A percentile compares a stretch with the other conserved stretches of the same genome.
phyloP scores from a whole-genome alignment of 2,888 invertebrate genomes.

The Listrodromus nycthemerus region DNA sequence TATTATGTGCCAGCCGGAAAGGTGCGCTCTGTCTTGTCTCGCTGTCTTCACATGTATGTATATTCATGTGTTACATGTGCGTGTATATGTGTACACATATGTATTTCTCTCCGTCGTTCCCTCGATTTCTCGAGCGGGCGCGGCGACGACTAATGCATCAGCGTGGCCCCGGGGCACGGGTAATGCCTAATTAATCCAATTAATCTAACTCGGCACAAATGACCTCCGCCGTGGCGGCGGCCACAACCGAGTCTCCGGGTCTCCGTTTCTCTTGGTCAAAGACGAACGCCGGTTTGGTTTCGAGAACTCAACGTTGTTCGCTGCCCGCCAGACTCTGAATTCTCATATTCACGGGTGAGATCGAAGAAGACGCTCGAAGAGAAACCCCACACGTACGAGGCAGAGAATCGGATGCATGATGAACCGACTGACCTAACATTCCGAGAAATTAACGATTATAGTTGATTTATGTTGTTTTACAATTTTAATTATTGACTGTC shows the following conservation, averaged over 20 bases:
- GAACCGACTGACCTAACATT: conserved; percentile 83
- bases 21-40: conserved; percentile 32
- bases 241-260: conserved; percentile 58
- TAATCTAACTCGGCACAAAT: conserved; percentile 84
- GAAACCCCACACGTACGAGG: conserved; percentile 60
- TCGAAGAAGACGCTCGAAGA: conserved; percentile 70
- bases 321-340: conserved; percentile 48
- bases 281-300: conserved; percentile 66
- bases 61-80: conserved; percentile 9
- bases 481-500: conserved; percentile 84
- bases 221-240: conserved; percentile 78
- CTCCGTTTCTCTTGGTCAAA: conserved; percentile 62
- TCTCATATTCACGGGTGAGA: conserved; percentile 31
- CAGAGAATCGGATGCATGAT: conserved; percentile 74
- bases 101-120: conserved; percentile 33
- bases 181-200: conserved; percentile 85
- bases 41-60: conserved; percentile 24
- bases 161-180: conserved; percentile 80
- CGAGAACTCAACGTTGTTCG: conserved; percentile 42
- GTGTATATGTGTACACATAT: conserved; percentile 13
- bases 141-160: conserved; percentile 80
- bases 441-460: conserved; percentile 84
- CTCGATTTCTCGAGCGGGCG: conserved; percentile 68
- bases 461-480: conserved; percentile 84
- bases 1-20: conserved; percentile 43